Percentiles rank a stretch among this genome's conserved stretches.
Conservation (phyloP, 2,797 vertebrate species). For the Balearica regulorum region DNA sequence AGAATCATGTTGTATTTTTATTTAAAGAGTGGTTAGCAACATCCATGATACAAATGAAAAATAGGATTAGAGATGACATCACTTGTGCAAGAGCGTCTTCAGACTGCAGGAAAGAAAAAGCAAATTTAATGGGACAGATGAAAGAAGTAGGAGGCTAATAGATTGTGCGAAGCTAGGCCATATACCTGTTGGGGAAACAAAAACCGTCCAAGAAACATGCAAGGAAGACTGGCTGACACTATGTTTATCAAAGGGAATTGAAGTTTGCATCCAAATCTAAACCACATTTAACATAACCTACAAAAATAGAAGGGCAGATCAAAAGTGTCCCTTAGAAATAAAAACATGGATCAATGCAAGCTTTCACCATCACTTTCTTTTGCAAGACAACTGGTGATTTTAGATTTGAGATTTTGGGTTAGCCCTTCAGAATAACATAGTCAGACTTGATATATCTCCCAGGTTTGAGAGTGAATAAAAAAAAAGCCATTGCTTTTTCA, state of each 20-base stretch:
- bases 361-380: not conserved
- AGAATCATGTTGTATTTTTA: constrained; percentile 74
- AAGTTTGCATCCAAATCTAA: not conserved
- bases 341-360: not conserved
- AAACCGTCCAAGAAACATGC: not conserved
- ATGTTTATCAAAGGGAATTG: not conserved
- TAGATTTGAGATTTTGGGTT: not conserved
- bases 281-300: not conserved
- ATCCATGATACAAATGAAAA: constrained; percentile 73
- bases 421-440: not conserved
- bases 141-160: constrained; percentile 38
- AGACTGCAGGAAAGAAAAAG: constrained; percentile 13
- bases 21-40: constrained; percentile 73
- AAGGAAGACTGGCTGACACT: not conserved
- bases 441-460: not conserved
- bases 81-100: constrained; percentile 51
- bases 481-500: not conserved
- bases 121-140: constrained; percentile 57
- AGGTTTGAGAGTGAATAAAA: not conserved
- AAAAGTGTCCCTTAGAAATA: not conserved
- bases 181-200: not conserved
- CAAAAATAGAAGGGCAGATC: not conserved
- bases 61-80: constrained; percentile 71
- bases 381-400: not conserved
- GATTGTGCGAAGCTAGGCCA: not conserved